Percentiles rank a stretch among this genome's conserved stretches.
These are phyloP conservation scores for Eurystomus gularis DNA, from an alignment of 2,113 vertebrate genomes.

Conservation along the genomic window DNA sequence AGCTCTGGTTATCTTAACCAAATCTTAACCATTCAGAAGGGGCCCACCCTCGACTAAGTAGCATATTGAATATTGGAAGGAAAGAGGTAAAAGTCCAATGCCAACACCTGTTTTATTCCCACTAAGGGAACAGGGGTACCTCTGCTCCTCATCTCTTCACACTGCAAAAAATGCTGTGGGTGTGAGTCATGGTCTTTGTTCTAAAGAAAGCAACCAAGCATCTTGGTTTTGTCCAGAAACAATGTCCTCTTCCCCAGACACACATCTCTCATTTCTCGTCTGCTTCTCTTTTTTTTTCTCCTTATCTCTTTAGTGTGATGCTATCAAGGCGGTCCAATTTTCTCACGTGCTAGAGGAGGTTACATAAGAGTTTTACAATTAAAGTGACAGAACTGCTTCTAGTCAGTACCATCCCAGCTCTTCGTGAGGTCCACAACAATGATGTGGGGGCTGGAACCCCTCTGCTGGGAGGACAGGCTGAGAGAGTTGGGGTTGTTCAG, in stretches of 20 bases:
- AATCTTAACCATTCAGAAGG: neutral
- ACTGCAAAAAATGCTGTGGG: neutral
- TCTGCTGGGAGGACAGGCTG: too few relatives aligned
- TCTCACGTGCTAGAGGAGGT: neutral
- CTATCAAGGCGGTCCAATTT: neutral
- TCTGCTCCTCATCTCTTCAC: neutral
- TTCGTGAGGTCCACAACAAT: too few relatives aligned
- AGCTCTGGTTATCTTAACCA: neutral
- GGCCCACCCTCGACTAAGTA: neutral
- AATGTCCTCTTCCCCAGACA: neutral
- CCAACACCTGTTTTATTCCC: neutral
- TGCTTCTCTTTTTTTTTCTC: neutral
- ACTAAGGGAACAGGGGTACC: neutral
- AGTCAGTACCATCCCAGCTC: neutral
- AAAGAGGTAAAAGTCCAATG: neutral
- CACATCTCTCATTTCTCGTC: neutral
- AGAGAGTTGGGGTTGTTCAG: too few relatives aligned
- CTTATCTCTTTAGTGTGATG: neutral
- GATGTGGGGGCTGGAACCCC: too few relatives aligned
- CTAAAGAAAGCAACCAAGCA: neutral
- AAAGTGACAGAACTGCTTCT: neutral
- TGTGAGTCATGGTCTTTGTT: neutral
- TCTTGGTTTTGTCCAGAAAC: neutral
- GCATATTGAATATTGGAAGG: neutral
- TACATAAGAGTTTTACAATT: neutral